A percentile compares a stretch with the other conserved stretches of the same genome.
Conservation (phyloP, 1,140 invertebrate species). For the Macrosteles quadrilineatus region DNA sequence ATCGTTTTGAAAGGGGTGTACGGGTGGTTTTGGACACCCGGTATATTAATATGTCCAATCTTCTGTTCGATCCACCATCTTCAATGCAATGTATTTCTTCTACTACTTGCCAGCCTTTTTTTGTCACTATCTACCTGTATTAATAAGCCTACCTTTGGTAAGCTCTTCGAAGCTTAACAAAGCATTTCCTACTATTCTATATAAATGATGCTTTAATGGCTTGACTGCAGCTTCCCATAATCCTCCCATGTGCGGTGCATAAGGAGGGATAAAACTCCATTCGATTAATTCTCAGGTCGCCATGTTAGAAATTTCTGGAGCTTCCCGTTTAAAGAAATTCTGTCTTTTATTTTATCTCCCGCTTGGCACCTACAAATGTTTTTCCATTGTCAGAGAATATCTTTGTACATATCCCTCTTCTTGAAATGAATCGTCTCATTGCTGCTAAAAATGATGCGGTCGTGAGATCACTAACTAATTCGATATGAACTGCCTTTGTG, state of each 20-base stretch:
- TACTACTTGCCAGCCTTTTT: too few species aligned
- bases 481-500: constrained; percentile 44
- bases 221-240: constrained; percentile 40
- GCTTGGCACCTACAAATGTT: constrained; percentile 36
- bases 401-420: constrained; percentile 31
- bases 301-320: background rate
- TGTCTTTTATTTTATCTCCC: background rate
- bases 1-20: too few species aligned
- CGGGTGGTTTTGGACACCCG: too few species aligned
- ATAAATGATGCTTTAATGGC: constrained; percentile 45
- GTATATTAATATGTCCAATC: too few species aligned
- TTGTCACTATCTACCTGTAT: constrained; percentile 45
- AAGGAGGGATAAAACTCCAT: constrained; percentile 24
- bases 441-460: constrained; percentile 41
- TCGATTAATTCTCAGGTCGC: background rate
- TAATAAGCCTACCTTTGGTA: constrained; percentile 40
- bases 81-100: too few species aligned
- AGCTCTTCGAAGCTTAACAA: constrained; percentile 46
- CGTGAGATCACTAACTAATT: constrained; percentile 41
- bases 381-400: constrained; percentile 36
- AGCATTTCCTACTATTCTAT: constrained; percentile 37
- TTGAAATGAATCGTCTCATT: constrained; percentile 42
- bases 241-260: constrained; percentile 29
- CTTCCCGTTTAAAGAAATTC: background rate
- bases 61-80: too few species aligned